Conservation (phyloP, 2,113 vertebrate species). For the Illadopsis cleaveri region DNA sequence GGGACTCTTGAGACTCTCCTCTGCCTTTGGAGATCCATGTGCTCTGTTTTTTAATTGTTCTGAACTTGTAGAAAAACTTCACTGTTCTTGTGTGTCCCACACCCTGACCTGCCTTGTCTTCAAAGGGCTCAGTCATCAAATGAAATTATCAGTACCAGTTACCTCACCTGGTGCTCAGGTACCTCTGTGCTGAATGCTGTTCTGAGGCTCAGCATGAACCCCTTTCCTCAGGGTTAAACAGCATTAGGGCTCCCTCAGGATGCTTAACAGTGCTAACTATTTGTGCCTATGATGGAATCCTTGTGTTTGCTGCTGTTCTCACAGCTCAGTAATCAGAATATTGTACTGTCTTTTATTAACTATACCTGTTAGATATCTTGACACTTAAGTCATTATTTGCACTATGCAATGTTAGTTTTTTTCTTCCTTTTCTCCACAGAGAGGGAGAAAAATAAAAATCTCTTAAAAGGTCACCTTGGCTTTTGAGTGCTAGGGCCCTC, state of each 20-base stretch:
- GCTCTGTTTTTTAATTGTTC: not conserved
- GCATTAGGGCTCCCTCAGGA: not conserved
- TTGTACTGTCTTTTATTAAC: not conserved
- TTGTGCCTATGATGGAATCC: not conserved
- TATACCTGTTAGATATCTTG: not conserved
- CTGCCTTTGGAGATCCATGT: not conserved
- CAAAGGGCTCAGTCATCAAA: not conserved
- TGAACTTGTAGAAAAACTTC: not conserved
- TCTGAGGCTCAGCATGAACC: not conserved
- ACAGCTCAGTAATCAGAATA: not conserved
- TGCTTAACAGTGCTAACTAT: not conserved
- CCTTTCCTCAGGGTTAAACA: not conserved
- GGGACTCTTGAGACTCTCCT: not conserved
- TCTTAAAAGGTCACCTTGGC: not conserved
- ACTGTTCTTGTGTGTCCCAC: not conserved
- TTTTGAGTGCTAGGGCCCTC: not conserved
- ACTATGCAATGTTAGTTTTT: not conserved
- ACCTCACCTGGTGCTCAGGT: not conserved
- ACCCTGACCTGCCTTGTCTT: not conserved
- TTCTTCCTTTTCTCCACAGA: not conserved
- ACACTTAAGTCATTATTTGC: not conserved
- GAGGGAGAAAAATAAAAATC: not conserved
- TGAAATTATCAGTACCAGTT: not conserved
- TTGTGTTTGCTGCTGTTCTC: not conserved
- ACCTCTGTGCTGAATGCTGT: not conserved